Evolutionary conservation across 2,113 vertebrate species (phyloP).

Genomic region (Cnemophilus loriae): DNA sequence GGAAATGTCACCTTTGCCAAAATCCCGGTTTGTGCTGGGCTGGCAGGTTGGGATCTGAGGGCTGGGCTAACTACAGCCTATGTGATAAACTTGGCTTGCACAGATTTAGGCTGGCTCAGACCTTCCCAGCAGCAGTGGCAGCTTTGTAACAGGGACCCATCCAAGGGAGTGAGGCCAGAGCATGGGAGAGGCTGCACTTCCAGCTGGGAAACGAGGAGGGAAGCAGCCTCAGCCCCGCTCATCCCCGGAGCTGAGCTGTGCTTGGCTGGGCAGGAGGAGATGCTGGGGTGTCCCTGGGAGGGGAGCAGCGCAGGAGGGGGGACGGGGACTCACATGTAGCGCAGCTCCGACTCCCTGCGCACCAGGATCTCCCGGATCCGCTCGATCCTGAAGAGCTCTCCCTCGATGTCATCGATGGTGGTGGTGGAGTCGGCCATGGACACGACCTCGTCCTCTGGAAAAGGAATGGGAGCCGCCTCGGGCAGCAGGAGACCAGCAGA

Average conservation of each 20-base stretch:
- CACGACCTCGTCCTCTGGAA: slow-evolving; percentile 75
- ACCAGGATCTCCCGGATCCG: slow-evolving; percentile 83
- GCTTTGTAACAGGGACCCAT: neutral
- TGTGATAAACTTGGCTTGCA: neutral
- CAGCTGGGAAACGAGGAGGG: neutral
- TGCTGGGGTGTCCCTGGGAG: rapidly evolving
- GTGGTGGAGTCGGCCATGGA: slow-evolving; percentile 87
- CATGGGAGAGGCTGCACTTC: neutral
- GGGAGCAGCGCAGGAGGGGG: rapidly evolving
- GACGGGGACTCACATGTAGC: slow-evolving; percentile 81
- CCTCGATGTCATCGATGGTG: slow-evolving; percentile 83
- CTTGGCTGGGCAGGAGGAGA: neutral
- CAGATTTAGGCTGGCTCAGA: neutral
- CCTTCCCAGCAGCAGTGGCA: neutral
- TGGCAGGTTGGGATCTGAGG: neutral
- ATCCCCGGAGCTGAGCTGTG: rapidly evolving
- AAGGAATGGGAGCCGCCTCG: neutral
- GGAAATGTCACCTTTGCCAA: neutral
- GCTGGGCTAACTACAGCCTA: neutral
- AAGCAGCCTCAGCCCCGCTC: neutral
- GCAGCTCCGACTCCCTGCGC: slow-evolving; percentile 84
- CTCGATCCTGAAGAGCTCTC: slow-evolving; percentile 84
- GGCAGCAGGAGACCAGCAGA: neutral
- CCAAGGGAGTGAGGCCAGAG: neutral
- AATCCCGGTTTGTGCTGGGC: neutral